phyloP scores from a whole-genome alignment of 2,113 vertebrate species.

The Rallus limicola region DNA sequence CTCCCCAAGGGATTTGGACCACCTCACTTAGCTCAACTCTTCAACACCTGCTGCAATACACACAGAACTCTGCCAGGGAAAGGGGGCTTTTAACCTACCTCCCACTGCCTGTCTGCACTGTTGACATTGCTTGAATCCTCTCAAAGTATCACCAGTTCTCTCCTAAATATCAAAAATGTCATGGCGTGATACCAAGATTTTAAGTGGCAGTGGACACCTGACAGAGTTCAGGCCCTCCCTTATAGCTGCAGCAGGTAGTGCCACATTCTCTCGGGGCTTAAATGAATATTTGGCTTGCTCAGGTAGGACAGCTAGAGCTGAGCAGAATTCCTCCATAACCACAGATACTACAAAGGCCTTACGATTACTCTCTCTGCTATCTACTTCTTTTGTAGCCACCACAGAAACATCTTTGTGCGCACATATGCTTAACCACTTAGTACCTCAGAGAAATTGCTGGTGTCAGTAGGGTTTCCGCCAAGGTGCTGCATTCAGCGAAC shows the following conservation, averaged over 20 bases:
- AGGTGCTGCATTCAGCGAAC: neutral
- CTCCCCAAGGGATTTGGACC: neutral
- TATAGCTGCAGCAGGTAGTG: neutral
- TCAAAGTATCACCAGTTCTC: neutral
- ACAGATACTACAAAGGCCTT: neutral
- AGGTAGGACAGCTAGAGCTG: neutral
- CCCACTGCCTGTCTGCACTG: neutral
- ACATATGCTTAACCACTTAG: too few species aligned
- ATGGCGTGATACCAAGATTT: neutral
- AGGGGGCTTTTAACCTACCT: neutral
- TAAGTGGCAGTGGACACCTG: neutral
- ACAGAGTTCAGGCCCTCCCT: rapidly evolving
- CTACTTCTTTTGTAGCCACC: neutral
- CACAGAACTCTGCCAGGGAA: neutral
- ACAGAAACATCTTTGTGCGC: neutral
- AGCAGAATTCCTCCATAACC: neutral
- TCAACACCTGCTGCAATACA: neutral
- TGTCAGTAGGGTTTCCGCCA: neutral
- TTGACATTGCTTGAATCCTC: neutral
- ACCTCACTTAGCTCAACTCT: too few species aligned
- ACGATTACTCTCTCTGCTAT: neutral
- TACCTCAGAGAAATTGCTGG: neutral
- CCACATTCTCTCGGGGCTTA: rapidly evolving
- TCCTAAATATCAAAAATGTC: neutral
- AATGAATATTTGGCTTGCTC: too few species aligned